Conservation (phyloP, 2,888 invertebrate species). For the Microdon myrmicae region DNA sequence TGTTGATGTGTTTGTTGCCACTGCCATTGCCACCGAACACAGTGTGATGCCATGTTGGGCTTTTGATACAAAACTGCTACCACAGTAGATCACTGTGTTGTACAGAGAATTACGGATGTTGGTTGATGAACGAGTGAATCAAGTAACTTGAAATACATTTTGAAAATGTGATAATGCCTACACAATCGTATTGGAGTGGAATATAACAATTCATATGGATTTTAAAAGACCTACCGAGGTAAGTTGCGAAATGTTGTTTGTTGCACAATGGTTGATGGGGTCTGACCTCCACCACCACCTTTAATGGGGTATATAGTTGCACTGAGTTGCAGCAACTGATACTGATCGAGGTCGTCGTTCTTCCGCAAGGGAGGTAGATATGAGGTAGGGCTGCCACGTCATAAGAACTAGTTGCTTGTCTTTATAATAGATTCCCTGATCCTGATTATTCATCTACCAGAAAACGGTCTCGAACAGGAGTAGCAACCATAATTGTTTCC, state of each 20-base stretch:
- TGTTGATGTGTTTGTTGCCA: slow-evolving; percentile 58
- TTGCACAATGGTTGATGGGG: slow-evolving; percentile 23
- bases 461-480: slow-evolving; percentile 46
- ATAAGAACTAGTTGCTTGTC: slow-evolving; percentile 38
- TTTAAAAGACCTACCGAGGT: slow-evolving; percentile 20
- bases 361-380: background rate
- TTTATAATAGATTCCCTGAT: slow-evolving; percentile 47
- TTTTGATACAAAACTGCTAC: slow-evolving; percentile 50
- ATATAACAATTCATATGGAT: slow-evolving; percentile 21
- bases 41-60: slow-evolving; percentile 65
- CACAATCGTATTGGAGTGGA: slow-evolving; percentile 6
- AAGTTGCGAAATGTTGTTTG: slow-evolving; percentile 11
- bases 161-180: no score
- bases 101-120: slow-evolving; percentile 19
- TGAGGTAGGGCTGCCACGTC: slow-evolving; percentile 21
- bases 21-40: slow-evolving; percentile 67
- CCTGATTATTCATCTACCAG: slow-evolving; percentile 50
- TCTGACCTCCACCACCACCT: no score
- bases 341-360: slow-evolving; percentile 18
- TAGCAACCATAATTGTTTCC: slow-evolving; percentile 47
- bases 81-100: slow-evolving; percentile 43
- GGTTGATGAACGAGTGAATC: slow-evolving; percentile 25
- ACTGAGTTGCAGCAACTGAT: slow-evolving; percentile 15
- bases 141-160: slow-evolving; percentile 18
- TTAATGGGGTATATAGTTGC: no score